These are phyloP conservation scores for Octodonta nipae DNA, from an alignment of 2,888 invertebrate species.

Conservation along the genomic window DNA sequence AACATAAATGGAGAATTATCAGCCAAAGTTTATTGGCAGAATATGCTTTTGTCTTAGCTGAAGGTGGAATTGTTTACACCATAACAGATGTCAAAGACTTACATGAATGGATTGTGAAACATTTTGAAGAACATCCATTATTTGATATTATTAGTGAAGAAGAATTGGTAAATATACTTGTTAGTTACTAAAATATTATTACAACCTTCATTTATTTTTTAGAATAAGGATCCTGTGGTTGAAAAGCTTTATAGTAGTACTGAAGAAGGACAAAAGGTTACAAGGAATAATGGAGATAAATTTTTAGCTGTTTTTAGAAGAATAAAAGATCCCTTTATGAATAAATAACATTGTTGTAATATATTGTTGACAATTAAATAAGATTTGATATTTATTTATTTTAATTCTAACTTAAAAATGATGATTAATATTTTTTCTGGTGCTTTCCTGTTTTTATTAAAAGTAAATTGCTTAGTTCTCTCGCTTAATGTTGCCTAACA, in stretches of 20 bases:
- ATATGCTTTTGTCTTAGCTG: constrained; percentile 85
- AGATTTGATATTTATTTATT: too few species aligned
- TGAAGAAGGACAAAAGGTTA: constrained; percentile 96
- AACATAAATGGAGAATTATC: constrained; percentile 98
- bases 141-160: constrained; percentile 62
- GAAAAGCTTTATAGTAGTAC: constrained; percentile 81
- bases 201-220: constrained; percentile 24
- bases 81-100: constrained; percentile 96
- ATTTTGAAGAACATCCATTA: constrained; percentile 80
- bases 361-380: too few species aligned
- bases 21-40: constrained; percentile 85
- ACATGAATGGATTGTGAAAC: constrained; percentile 91
- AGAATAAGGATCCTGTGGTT: constrained; percentile 75
- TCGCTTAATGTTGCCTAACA: too few species aligned
- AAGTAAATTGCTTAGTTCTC: too few species aligned
- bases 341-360: too few species aligned
- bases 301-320: constrained; percentile 81
- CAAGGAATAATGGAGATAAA: constrained; percentile 86
- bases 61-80: constrained; percentile 82
- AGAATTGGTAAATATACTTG: constrained; percentile 53
- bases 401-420: too few species aligned
- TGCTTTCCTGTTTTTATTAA: too few species aligned
- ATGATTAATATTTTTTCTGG: too few species aligned
- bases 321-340: constrained; percentile 37
- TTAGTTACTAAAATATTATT: not conserved